Evolutionary conservation across 1,140 invertebrate species (phyloP).

Genomic region (Leptoteleia sp.): DNA sequence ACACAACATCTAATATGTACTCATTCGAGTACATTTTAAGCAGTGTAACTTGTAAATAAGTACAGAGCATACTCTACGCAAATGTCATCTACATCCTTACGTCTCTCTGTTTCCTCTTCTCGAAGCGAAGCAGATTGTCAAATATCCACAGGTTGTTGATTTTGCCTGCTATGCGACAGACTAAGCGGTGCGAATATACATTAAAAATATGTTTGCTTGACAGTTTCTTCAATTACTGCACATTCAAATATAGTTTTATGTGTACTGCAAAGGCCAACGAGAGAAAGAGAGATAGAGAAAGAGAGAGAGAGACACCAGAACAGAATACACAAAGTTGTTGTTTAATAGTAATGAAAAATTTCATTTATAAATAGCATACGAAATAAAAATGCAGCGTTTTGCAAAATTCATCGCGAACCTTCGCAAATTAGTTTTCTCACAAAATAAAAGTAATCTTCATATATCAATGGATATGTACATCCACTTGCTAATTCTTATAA

Average conservation of each 20-base stretch:
- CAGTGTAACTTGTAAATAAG: conserved; percentile 37
- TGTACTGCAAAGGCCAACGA: too few relatives aligned
- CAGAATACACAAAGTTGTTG: too few relatives aligned
- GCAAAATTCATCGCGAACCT: too few relatives aligned
- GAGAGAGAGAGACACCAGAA: too few relatives aligned
- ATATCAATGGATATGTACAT: too few relatives aligned
- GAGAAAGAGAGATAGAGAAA: too few relatives aligned
- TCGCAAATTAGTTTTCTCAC: too few relatives aligned
- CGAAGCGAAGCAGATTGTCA: conserved; percentile 75
- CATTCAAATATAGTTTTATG: conserved; percentile 26
- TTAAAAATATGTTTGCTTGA: conserved; percentile 32
- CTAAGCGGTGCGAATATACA: conserved; percentile 40
- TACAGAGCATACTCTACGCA: conserved; percentile 22
- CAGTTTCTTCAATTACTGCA: conserved; percentile 41
- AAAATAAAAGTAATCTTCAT: too few relatives aligned
- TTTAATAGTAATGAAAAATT: too few relatives aligned
- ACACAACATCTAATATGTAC: conserved; percentile 24
- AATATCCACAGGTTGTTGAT: conserved; percentile 80
- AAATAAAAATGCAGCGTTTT: too few relatives aligned
- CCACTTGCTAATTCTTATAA: too few relatives aligned
- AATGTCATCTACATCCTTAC: conserved; percentile 52
- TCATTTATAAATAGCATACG: too few relatives aligned
- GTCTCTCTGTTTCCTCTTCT: conserved; percentile 54
- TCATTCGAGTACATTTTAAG: conserved; percentile 26
- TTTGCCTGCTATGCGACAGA: conserved; percentile 68